Evolutionary conservation across 2,113 vertebrate genomes (phyloP).

Genomic region (Rostratula benghalensis): DNA sequence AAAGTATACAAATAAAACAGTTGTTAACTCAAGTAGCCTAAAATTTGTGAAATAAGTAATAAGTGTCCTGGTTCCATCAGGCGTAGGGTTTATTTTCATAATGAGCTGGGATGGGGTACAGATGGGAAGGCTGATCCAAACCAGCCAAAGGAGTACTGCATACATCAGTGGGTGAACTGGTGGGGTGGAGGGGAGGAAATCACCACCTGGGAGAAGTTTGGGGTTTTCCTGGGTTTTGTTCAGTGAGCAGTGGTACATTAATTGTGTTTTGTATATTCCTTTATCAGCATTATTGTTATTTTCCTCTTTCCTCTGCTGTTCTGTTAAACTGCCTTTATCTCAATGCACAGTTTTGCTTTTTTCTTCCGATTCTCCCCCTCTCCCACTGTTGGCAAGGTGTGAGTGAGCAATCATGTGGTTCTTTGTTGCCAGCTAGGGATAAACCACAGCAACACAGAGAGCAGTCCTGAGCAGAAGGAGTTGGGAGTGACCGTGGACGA

Average conservation of each 20-base stretch:
- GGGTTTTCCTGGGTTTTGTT: background rate
- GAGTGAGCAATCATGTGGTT: background rate
- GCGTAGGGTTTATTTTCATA: background rate
- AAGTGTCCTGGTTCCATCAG: background rate
- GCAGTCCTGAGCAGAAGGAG: no score
- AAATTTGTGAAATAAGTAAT: background rate
- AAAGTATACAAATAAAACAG: background rate
- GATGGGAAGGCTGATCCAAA: background rate
- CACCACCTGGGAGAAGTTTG: background rate
- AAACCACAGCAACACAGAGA: background rate
- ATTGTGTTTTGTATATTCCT: background rate
- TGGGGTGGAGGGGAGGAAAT: background rate
- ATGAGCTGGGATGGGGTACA: background rate
- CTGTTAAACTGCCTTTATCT: background rate
- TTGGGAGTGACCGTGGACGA: no score
- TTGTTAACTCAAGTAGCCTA: background rate
- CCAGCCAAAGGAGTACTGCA: background rate
- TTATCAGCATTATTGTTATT: background rate
- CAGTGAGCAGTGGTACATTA: background rate
- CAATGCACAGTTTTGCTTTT: background rate
- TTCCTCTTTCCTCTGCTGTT: background rate
- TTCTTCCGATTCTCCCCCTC: background rate
- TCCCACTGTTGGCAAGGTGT: background rate
- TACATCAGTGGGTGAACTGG: background rate
- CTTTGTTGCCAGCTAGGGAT: background rate